Evolutionary conservation across 1,140 invertebrate genomes (phyloP), one percentile per base, ranked within the genome.

Genomic region (Brachionus rubens): DNA sequence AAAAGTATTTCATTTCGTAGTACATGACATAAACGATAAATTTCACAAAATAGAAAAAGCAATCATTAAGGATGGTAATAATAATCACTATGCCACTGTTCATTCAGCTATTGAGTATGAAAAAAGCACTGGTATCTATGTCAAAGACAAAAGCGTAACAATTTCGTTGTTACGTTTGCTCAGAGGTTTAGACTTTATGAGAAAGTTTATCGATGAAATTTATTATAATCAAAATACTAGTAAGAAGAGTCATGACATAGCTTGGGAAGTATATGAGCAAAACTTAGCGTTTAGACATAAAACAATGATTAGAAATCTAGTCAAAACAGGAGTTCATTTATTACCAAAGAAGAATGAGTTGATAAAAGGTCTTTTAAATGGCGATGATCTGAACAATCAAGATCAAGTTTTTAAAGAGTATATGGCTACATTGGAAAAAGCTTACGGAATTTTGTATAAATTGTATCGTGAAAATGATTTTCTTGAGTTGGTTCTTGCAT

Each of bases 41-140:
- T 72, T 72, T 54, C 68, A 72, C 24, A 50, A 54, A 12, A 72
- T 72, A 36, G 68, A 72, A 50, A 72, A 72, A 54, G 10, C 43
- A n/a, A 72, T 72, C 12, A 21, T 33, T 7, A 72, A 72, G 19
- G 59, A 65, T 65, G 40, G 16, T 30, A 28, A 47, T 50, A 54
- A 54, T 24, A 36, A 50, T 6, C 12, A 50, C 19, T 54, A 72
- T 50, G n/a, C n/a, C 16, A 72, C 68, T 50, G 68, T 72, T 10
- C 43, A 72, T 40, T 33, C 46, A 48, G 30, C 50, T 6, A 54
- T 72, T 10, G 46, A 50, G 41, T 72, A 50, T 41, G 68, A 72
- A 41, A 72, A 72, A 28, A 36, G 16, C 1, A 24, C 6, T 26
- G 50, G 24, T 2, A 40, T 72, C n/a, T 54, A 72, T 19, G 36